Conservation (phyloP, 2,113 vertebrate genomes). For the Pavo muticus region DNA sequence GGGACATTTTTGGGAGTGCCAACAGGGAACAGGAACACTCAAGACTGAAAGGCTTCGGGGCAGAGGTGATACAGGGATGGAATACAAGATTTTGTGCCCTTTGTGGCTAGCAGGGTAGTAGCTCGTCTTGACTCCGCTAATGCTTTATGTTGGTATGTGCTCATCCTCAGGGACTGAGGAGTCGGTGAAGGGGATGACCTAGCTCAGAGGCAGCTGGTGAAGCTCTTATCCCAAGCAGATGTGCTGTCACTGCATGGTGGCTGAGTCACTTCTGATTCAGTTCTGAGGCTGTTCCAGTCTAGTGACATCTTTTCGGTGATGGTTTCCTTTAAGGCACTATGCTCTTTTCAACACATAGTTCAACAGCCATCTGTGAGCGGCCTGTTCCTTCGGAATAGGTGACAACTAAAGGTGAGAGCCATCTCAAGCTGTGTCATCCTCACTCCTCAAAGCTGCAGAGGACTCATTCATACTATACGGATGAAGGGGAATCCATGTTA, state of each 20-base stretch:
- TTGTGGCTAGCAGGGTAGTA: not conserved
- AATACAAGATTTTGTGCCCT: not conserved
- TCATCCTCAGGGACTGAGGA: not conserved
- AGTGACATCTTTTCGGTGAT: not conserved
- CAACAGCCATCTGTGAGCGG: not conserved
- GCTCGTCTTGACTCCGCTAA: not conserved
- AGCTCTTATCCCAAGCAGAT: not conserved
- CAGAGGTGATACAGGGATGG: not conserved
- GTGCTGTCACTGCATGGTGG: fast-evolving
- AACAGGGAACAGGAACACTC: not conserved
- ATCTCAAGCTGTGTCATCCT: not conserved
- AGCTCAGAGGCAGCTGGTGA: not conserved
- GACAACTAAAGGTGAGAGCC: not conserved
- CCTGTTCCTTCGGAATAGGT: not conserved
- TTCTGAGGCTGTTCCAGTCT: not conserved
- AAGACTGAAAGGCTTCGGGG: not conserved
- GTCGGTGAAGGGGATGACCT: not conserved
- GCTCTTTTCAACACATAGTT: not conserved
- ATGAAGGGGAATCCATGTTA: not conserved
- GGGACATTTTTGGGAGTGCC: not conserved
- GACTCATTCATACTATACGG: not conserved
- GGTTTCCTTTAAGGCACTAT: not conserved
- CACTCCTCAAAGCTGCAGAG: not conserved
- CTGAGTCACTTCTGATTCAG: slow-evolving; percentile 18
- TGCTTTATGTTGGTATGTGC: not conserved